phyloP scores from a whole-genome alignment of 2,113 vertebrate species.

The Hemiprocne comata region DNA sequence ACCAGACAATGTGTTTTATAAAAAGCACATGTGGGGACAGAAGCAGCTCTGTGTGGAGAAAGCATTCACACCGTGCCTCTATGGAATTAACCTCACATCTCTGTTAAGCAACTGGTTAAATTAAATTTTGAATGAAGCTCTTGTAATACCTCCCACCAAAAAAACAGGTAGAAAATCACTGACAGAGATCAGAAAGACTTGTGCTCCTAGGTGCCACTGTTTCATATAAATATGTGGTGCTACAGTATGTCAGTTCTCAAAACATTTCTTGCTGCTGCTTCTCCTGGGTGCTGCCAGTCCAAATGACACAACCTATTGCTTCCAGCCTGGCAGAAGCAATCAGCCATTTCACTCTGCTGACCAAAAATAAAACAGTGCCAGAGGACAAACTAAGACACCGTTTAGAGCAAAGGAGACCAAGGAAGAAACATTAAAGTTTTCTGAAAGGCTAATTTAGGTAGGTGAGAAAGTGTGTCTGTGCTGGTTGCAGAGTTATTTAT shows the following conservation, averaged over 20 bases:
- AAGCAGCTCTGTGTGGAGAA: background rate
- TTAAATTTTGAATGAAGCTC: background rate
- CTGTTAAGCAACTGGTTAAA: background rate
- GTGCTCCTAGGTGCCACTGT: background rate
- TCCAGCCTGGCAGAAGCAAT: background rate
- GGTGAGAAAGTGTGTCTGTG: background rate
- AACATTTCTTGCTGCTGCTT: background rate
- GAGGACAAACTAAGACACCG: background rate
- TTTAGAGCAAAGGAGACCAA: background rate
- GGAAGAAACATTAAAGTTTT: background rate
- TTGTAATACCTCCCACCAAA: background rate
- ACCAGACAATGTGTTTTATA: background rate
- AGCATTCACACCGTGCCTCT: background rate
- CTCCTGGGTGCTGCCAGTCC: background rate
- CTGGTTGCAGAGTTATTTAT: background rate
- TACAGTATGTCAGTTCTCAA: background rate
- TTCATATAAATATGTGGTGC: fast-evolving
- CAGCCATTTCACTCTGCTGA: background rate
- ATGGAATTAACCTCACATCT: background rate
- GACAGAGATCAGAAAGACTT: background rate
- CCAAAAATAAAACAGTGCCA: background rate
- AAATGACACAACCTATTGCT: background rate
- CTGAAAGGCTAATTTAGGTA: background rate
- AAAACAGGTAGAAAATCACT: background rate
- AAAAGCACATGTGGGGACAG: background rate